Evolutionary conservation across 2,797 vertebrate species (phyloP).

Genomic region (Danio kyathit): DNA sequence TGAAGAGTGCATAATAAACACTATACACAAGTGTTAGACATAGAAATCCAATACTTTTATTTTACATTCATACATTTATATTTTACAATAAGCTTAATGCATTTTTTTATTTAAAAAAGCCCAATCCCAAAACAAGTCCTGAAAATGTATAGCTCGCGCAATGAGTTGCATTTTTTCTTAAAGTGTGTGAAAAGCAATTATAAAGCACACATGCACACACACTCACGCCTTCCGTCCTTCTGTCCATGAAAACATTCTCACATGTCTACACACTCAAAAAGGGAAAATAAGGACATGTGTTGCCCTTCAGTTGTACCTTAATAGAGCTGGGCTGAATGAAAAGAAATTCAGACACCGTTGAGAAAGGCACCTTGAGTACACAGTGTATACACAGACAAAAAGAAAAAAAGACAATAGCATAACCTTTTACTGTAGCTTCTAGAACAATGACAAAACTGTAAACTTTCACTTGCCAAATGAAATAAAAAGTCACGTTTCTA

Average conservation of each 20-base stretch:
- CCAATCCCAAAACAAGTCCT: slow-evolving; percentile 91
- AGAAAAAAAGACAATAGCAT: slow-evolving; percentile 81
- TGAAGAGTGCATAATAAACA: slow-evolving; percentile 14
- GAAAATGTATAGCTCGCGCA: slow-evolving; percentile 89
- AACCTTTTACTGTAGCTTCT: slow-evolving; percentile 90
- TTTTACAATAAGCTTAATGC: slow-evolving; percentile 94
- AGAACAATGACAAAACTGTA: slow-evolving; percentile 97
- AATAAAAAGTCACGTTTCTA: slow-evolving; percentile 71
- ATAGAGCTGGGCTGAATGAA: slow-evolving; percentile 73
- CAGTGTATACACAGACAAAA: slow-evolving; percentile 82
- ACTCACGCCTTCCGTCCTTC: slow-evolving; percentile 26
- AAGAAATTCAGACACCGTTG: slow-evolving; percentile 76
- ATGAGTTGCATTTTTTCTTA: slow-evolving; percentile 73
- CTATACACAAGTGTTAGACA: slow-evolving; percentile 66
- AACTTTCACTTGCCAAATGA: slow-evolving; percentile 94
- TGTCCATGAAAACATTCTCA: slow-evolving; percentile 79
- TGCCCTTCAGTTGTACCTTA: slow-evolving; percentile 81
- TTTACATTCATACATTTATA: slow-evolving; percentile 99
- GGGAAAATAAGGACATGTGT: slow-evolving; percentile 68
- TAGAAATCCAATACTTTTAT: slow-evolving; percentile 90
- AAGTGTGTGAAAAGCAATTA: slow-evolving; percentile 80
- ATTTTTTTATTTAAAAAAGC: slow-evolving; percentile 73
- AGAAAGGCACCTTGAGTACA: slow-evolving; percentile 88
- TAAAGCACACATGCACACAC: slow-evolving; percentile 81
- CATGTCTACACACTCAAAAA: slow-evolving; percentile 80